Evolutionary conservation across 2,888 invertebrate genomes (phyloP), one percentile per base, ranked within the genome.

Genomic region (Ephialtes manifestator): DNA sequence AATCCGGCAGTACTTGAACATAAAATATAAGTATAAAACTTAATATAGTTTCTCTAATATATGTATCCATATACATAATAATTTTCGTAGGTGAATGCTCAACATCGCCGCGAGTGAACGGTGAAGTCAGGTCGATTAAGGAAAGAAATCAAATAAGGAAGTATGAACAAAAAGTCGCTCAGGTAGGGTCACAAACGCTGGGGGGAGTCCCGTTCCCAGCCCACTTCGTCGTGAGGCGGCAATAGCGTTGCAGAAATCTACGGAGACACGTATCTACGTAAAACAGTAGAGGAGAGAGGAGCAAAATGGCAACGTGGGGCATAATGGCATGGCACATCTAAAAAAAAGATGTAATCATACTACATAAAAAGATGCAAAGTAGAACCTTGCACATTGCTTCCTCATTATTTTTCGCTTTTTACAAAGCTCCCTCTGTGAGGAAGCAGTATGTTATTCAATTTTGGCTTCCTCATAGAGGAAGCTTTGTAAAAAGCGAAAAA

Each of bases 131-230:
- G 63, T 83, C 72, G 83, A 86, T 85, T 77, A 89, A 88, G 89
- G 86, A 88, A 87, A 89, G 85, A 87, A 86, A 89, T 91, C 88
- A 88, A 89, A 90, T 89, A 89, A 91, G 91, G 90, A 91, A 92
- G 88, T 76, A 75, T 87, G 85, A 31, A 11, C 20, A 90, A 90
- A 90, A 90, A 90, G 90, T 88, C 84, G 86, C 86, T 74, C 72
- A 85, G 83, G 79, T 53, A 24, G 60, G 78, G 51, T 80, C 63
- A 67, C 35, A 58, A 58, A 53, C 53, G 70, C 76, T 75, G 72
- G 82, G 72, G 82, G 48, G 88, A 85, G 90, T 91, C 89, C 91
- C 88, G 92, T 93, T 93, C 92, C 90, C 93, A 92, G 90, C 90
- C 89, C 89, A 89, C 88, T 89, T 92, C 81, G 89, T 68, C 65